Evolutionary conservation across 1,140 invertebrate species (phyloP), one percentile per base, ranked within the genome.

Genomic region (Cherax destructor): DNA sequence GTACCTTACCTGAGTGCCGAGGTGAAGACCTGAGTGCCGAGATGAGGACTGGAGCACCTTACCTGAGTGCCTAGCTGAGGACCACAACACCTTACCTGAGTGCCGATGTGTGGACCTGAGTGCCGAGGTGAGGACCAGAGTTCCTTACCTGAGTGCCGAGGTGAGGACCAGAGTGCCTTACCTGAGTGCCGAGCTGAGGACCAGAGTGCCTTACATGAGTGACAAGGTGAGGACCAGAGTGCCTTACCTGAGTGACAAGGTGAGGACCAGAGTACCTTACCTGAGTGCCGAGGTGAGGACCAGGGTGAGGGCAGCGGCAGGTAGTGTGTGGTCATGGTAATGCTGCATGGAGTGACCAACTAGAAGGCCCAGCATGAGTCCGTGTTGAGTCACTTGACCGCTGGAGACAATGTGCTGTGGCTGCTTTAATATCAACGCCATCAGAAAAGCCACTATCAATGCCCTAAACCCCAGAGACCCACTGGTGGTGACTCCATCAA

Each of bases 371-470:
- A 91, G 61, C 9, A 91, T 83, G 10, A 91, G 61, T 0, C 72
- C 83, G 59, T 91, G 89, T 52, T 91, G 89, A 18, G 89, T 91
- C 10, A 91, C 83, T 69, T 91, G 89, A 21, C 89, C 89, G 49
- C 83, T 85, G 21, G 76, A 69, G 11, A 91, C 76, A 18, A 91
- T 91, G 78, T 91, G 89, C 59, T 85, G 83, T 1, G 89, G 83
- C 76, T 91, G 89, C n/a, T 59, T 76, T 30, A 91, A 59, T 4
- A 91, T 11, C 16, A 91, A 11, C 3, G 89, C 83, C 72, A 85
- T 85, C n/a, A 85, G 0, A 0, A 91, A 41, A 72, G 83, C 49
- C 6, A 91, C 72, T 1, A 77, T 2, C 0, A 91, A 30, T 3
- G 83, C 81, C 30, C 72, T 1, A 86, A 52, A 16, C 81, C 83